These are phyloP conservation scores for Ramphastos sulfuratus DNA, from an alignment of 2,113 vertebrate species.

Conservation along the genomic window DNA sequence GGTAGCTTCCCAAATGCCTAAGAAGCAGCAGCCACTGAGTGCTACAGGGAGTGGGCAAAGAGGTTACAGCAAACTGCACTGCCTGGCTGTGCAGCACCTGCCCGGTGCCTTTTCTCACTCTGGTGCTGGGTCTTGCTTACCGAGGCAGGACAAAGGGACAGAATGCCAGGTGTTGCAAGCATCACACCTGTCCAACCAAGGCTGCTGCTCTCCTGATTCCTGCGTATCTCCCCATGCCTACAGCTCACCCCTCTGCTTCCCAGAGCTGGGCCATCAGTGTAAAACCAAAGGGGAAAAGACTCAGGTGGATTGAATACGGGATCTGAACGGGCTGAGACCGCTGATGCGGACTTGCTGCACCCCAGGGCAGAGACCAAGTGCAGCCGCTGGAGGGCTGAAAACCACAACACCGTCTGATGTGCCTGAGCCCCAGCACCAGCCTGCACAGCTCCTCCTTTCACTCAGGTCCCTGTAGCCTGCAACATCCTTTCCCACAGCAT, in stretches of 20 bases:
- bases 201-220: not conserved
- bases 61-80: not conserved
- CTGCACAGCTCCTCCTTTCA: rapidly evolving
- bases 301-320: not conserved
- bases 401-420: not conserved
- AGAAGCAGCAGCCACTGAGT: not conserved
- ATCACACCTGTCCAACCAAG: not conserved
- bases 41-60: not conserved
- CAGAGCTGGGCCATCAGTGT: not conserved
- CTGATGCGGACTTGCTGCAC: not conserved
- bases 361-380: not conserved
- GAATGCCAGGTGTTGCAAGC: not conserved
- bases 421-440: not conserved
- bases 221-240: not conserved
- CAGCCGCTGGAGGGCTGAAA: not conserved
- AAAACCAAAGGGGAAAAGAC: not conserved
- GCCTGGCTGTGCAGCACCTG: not conserved
- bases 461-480: not conserved
- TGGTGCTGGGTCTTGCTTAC: not conserved
- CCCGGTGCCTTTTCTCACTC: not conserved
- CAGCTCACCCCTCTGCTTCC: not conserved
- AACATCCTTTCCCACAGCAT: not conserved
- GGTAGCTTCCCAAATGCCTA: not conserved
- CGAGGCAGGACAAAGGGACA: not conserved
- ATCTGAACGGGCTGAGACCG: not conserved